Evolutionary conservation across 2,888 invertebrate genomes (phyloP), one percentile per base, ranked within the genome.

Genomic region (Steinernema scapterisci): DNA sequence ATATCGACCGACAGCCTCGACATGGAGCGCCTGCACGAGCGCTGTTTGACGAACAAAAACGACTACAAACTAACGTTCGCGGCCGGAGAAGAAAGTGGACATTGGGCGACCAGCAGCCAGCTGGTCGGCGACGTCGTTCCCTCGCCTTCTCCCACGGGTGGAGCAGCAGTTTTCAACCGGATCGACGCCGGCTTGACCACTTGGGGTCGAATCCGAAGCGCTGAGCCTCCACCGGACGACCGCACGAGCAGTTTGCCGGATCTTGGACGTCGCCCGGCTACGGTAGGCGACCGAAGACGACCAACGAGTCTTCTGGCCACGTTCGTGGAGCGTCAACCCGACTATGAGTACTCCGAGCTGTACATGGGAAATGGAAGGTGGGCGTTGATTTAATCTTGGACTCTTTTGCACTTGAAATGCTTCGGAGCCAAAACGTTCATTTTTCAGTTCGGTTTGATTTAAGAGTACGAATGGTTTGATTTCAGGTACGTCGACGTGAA

Each of bases 11-110:
- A 87, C 78, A 83, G 83, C 11, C 77, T 87, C 45, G 86, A 87
- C 73, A 82, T 85, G 51, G 81, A 80, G 54, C 80, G 82, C 74
- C 78, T 85, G 48, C 77, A 82, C 16, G 79, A 81, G 72, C 77
- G 81, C 38, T 85, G 82, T 73, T 77, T 74, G 48, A 82, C 81
- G 31, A 80, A 80, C 43, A 84, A 81, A 56, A 85, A 86, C 74
- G 87, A 87, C 75, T 87, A 87, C 81, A 84, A 86, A 76, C 74
- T 87, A 76, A 84, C 87, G 44, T 87, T 87, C 73, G 84, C 81
- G 11, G 63, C 63, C 63, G 63, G 63, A 25, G 81, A 81, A 70
- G 86, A 87, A 75, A 83, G 83, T 25, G 86, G 86, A 9, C 86
- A 86, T 54, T 86, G 86, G 86, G 82, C 81, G 25, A 81, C 81